Conservation (phyloP, 2,888 invertebrate genomes). For the Limenitis camilla region DNA sequence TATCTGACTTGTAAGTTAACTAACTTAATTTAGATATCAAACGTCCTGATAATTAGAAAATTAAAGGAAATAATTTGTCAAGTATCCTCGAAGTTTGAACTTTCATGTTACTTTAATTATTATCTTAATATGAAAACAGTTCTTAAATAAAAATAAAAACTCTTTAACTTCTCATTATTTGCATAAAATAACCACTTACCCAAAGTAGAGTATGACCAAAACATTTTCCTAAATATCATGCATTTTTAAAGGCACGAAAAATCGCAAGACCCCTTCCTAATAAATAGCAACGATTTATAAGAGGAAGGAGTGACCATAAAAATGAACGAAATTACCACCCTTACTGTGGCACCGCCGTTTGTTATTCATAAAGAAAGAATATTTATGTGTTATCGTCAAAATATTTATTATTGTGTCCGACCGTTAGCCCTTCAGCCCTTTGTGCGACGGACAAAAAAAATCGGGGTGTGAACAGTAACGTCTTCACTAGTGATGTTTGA, state of each 20-base stretch:
- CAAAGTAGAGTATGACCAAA: too few species aligned
- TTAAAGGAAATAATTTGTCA: too few species aligned
- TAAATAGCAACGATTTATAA: constrained; percentile 67
- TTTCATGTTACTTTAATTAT: too few species aligned
- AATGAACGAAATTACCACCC: constrained; percentile 59
- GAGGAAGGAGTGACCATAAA: constrained; percentile 60
- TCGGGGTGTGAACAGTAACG: constrained; percentile 58
- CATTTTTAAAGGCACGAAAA: constrained; percentile 28
- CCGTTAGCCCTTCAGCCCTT: constrained; percentile 63
- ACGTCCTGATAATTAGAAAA: too few species aligned
- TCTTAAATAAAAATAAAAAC: too few species aligned
- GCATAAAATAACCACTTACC: too few species aligned
- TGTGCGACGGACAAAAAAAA: constrained; percentile 64
- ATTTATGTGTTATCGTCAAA: constrained; percentile 74
- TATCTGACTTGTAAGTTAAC: too few species aligned
- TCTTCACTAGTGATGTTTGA: constrained; percentile 36
- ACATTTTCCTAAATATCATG: too few species aligned
- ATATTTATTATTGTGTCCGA: constrained; percentile 73
- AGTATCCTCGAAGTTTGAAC: too few species aligned
- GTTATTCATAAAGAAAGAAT: constrained; percentile 72
- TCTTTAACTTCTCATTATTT: too few species aligned
- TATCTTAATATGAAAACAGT: too few species aligned
- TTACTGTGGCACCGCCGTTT: constrained; percentile 57
- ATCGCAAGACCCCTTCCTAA: constrained; percentile 48
- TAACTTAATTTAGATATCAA: too few species aligned